Conservation (phyloP, 1,140 invertebrate species). For the Diabrotica undecimpunctata region DNA sequence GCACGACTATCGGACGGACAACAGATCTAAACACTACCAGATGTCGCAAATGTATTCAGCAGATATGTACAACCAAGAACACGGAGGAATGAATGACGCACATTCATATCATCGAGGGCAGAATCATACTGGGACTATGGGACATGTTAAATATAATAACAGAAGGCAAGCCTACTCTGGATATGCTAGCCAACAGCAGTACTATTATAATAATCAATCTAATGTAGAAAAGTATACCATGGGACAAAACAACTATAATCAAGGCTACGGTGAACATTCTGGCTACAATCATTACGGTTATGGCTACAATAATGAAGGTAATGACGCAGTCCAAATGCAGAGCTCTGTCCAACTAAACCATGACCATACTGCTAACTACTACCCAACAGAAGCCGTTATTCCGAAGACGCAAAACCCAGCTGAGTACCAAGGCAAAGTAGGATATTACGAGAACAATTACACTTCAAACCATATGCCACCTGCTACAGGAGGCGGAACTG, state of each 20-base stretch:
- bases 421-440: constrained; percentile 33
- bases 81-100: constrained; percentile 35
- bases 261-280: constrained; percentile 38
- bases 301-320: constrained; percentile 35
- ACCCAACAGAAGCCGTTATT: constrained; percentile 36
- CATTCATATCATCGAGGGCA: constrained; percentile 48
- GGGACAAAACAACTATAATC: constrained; percentile 42
- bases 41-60: constrained; percentile 45
- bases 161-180: constrained; percentile 43
- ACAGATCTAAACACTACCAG: constrained; percentile 50
- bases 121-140: constrained; percentile 22
- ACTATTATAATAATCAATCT: constrained; percentile 47
- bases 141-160: constrained; percentile 23
- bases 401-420: constrained; percentile 36
- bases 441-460: constrained; percentile 44
- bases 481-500: constrained; percentile 29
- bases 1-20: constrained; percentile 36
- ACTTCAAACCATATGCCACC: constrained; percentile 36
- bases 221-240: constrained; percentile 47
- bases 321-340: constrained; percentile 35
- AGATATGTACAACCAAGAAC: constrained; percentile 53
- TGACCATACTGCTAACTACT: constrained; percentile 36
- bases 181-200: constrained; percentile 46
- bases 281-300: constrained; percentile 43
- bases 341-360: constrained; percentile 35